Conservation (phyloP, 2,113 vertebrate species). For the Pygoscelis adeliae region DNA sequence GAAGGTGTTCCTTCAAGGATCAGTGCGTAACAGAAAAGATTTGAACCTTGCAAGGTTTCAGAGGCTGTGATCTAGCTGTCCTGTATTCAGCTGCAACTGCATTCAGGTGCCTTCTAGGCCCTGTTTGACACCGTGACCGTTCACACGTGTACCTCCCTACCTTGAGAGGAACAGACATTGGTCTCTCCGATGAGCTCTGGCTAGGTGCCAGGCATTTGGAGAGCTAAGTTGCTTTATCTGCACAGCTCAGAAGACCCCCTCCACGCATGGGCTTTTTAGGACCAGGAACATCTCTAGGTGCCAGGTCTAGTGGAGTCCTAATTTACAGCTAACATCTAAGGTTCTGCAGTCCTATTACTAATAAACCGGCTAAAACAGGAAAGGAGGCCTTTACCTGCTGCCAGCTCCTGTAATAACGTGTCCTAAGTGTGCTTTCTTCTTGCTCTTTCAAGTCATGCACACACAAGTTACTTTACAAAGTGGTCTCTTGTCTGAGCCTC, state of each 20-base stretch:
- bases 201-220: neutral
- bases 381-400: constrained; percentile 26
- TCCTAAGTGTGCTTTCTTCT: constrained; percentile 38
- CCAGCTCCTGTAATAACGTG: constrained; percentile 55
- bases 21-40: neutral
- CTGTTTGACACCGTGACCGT: neutral
- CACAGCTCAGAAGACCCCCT: neutral
- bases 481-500: constrained; percentile 68
- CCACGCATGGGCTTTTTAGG: neutral
- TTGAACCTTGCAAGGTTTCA: neutral
- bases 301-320: neutral
- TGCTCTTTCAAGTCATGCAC: constrained; percentile 55
- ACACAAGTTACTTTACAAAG: constrained; percentile 64
- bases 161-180: fast-evolving
- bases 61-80: neutral
- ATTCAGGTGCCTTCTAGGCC: neutral
- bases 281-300: neutral
- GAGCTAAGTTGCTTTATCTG: neutral
- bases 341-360: neutral
- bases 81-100: neutral
- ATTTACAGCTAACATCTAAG: neutral
- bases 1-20: neutral
- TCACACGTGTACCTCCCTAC: neutral
- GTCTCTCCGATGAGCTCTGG: neutral
- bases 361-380: neutral